Percentiles rank a stretch among this genome's conserved stretches.
Evolutionary conservation across 2,888 invertebrate species (phyloP).

Genomic region (Electrophaes corylata): DNA sequence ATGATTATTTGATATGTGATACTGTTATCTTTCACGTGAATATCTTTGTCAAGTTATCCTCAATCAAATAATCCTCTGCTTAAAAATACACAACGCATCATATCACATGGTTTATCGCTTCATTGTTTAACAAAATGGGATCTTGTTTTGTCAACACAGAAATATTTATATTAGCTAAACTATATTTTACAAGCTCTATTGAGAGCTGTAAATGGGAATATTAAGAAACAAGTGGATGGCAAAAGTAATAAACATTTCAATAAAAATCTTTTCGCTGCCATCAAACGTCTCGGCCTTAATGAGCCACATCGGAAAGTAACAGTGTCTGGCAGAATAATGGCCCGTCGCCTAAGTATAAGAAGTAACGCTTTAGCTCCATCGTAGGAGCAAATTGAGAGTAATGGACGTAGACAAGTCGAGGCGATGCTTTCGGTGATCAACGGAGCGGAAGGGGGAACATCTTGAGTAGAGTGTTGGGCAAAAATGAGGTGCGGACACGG

Average conservation of each 20-base stretch:
- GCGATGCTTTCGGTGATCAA: not conserved
- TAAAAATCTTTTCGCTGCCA: constrained; percentile 18
- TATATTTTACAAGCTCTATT: not conserved
- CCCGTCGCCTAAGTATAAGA: constrained; percentile 21
- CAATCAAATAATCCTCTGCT: not conserved
- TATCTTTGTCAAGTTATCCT: not conserved
- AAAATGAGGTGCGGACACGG: not conserved
- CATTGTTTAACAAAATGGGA: constrained; percentile 8
- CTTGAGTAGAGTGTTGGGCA: not conserved
- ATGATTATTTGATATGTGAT: not conserved
- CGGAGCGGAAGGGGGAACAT: not conserved
- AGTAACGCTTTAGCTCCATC: constrained; percentile 33
- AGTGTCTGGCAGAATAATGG: constrained; percentile 29
- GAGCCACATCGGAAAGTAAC: constrained; percentile 23
- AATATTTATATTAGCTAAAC: too few relatives aligned
- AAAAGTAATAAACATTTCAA: constrained; percentile 23
- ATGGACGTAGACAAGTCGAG: constrained; percentile 37
- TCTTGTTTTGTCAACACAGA: constrained; percentile 13
- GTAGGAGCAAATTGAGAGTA: constrained; percentile 42
- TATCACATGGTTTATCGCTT: not conserved
- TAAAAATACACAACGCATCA: not conserved
- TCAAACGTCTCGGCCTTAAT: constrained; percentile 23
- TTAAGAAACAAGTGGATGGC: constrained; percentile 5
- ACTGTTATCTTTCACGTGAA: not conserved
- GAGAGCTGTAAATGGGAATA: constrained; percentile 1